Base-by-base conservation (phyloP, 2,113 vertebrate species). In the Psittacara wagleri region DNA sequence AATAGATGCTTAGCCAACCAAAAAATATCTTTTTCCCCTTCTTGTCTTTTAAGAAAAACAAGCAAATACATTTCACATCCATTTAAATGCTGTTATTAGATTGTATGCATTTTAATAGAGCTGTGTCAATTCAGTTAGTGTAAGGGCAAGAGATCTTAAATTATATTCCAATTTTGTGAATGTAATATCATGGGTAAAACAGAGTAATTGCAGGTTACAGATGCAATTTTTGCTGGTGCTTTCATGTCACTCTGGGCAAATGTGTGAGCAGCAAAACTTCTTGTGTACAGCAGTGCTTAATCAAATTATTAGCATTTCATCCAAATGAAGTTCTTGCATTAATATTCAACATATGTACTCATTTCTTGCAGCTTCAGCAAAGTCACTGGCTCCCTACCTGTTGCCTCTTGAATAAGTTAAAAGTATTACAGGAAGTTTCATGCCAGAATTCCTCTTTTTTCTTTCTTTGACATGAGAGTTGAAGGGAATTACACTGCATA, bases 1-100 rank as follows among this genome's bases (percentile, higher is more conserved):
- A 97, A 96, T 94, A 96, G 97, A 97, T 97, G 91, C 87, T 94
- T 97, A 97, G 52, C 84, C 89, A 95, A 87, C 89, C 69, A 86
- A 5, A 97, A 97, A 92, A 91, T 73, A 89, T 85, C 74, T 80
- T 86, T 89, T 75, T 7, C 22, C 29, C 35, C 13, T 92, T 72
- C 91, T 91, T 87, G 48, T 95, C 77, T 95, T 89, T 75, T 91
- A 94, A 82, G 93, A 85, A 94, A 94, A 96, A 87, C 89, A 95
- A 96, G 91, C 68, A 77, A 85, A 83, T 83, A 78, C 91, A 88
- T 64, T 96, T 95, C 83, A 39, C 24, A 24, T 90, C 22, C 31
- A 88, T 35, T 94, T 89, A 91, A 88, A 81, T 4, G 28, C 49
- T 92, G 73, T 88, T 97, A 92, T 95, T 96, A 89, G 92, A 69